Percentiles rank a stretch among this genome's conserved stretches.
Conservation (phyloP, 2,888 invertebrate genomes). For the Cenopis cana region DNA sequence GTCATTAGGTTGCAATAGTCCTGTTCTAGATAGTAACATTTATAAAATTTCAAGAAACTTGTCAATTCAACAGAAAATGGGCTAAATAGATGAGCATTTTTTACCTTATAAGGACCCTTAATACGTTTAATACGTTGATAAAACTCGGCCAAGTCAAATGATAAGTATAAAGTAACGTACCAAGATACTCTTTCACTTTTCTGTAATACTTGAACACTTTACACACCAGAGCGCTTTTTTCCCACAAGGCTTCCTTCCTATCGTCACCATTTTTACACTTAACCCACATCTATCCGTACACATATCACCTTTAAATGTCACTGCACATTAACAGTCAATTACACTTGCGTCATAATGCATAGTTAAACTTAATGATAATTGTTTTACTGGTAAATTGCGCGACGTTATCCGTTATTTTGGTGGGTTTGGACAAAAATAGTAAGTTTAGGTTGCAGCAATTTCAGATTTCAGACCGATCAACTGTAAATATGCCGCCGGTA, state of each 20-base stretch:
- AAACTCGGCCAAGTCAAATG: no score
- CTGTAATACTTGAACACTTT: conserved; percentile 57
- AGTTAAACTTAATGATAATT: not conserved
- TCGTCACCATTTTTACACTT: conserved; percentile 58
- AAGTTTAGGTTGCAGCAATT: conserved; percentile 20
- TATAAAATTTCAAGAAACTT: no score
- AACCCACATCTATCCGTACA: conserved; percentile 59
- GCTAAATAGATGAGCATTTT: no score
- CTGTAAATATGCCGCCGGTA: no score
- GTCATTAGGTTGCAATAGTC: no score
- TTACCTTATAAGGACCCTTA: no score
- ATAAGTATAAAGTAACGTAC: conserved; percentile 58
- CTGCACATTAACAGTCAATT: conserved; percentile 21
- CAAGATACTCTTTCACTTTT: conserved; percentile 64
- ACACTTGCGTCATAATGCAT: conserved; percentile 1
- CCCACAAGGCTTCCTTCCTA: conserved; percentile 55
- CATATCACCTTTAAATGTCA: conserved; percentile 31
- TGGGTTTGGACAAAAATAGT: not conserved
- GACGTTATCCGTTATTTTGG: not conserved
- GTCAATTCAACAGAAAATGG: no score
- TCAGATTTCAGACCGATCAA: no score
- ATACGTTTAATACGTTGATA: no score
- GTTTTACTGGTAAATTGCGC: not conserved
- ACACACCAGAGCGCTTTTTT: conserved; percentile 52
- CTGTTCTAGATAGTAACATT: no score